phyloP scores from a whole-genome alignment of 2,113 vertebrate genomes.

The Struthio camelus region DNA sequence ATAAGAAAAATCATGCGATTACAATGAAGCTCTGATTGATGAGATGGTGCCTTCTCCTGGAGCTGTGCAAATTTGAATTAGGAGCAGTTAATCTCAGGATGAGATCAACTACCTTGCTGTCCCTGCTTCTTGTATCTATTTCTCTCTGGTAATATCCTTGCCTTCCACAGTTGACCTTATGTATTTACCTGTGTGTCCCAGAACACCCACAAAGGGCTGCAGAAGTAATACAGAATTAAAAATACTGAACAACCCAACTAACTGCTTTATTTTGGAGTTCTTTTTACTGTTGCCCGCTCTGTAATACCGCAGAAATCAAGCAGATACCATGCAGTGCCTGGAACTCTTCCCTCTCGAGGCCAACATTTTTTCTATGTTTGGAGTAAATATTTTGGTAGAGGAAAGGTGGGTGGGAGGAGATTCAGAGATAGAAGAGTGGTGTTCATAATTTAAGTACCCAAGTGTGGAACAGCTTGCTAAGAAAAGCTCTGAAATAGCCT shows the following conservation, averaged over 20 bases:
- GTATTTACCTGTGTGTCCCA: neutral
- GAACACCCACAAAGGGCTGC: neutral
- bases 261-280: neutral
- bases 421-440: neutral
- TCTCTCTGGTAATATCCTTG: neutral
- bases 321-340: neutral
- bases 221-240: neutral
- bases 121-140: neutral
- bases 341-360: neutral
- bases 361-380: neutral
- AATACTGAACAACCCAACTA: neutral
- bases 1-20: neutral
- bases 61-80: neutral
- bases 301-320: neutral
- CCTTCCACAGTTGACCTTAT: neutral
- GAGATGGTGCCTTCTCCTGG: neutral
- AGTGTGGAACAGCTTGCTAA: neutral
- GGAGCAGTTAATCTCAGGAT: neutral
- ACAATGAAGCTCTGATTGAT: neutral
- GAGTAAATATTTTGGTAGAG: neutral
- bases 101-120: neutral
- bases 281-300: neutral
- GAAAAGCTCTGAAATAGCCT: neutral
- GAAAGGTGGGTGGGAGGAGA: neutral
- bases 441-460: neutral